Percentiles rank a stretch among this genome's conserved stretches.
Conservation (phyloP, 2,113 vertebrate genomes). For the Alces alces region DNA sequence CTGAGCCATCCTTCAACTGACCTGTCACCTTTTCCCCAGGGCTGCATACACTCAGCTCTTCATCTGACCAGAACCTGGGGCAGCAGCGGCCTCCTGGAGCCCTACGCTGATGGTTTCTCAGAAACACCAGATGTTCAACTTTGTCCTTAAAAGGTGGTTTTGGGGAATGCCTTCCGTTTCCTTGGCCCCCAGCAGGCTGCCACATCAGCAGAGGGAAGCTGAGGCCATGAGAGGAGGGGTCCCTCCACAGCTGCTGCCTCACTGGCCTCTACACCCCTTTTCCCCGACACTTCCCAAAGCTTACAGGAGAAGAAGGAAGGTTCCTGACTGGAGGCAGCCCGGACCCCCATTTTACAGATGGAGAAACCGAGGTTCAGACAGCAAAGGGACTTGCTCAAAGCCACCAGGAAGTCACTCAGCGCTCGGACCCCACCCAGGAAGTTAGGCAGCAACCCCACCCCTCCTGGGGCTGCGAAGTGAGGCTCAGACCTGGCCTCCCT, state of each 20-base stretch:
- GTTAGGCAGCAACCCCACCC: neutral
- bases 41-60: neutral
- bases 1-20: neutral
- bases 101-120: neutral
- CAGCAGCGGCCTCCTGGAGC: neutral
- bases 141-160: neutral
- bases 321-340: neutral
- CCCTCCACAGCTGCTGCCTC: accelerated
- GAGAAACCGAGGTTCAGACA: neutral
- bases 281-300: neutral
- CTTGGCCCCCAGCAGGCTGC: neutral
- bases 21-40: neutral
- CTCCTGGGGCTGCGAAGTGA: accelerated
- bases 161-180: accelerated
- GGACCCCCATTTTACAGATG: neutral
- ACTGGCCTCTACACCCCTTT: accelerated
- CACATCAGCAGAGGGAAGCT: neutral
- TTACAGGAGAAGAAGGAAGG: neutral
- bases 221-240: neutral
- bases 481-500: neutral
- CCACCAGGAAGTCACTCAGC: neutral
- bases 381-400: neutral
- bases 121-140: neutral
- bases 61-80: neutral
- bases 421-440: neutral